Evolutionary conservation across 2,797 vertebrate genomes (phyloP).

Genomic region (Myotis findleyi): DNA sequence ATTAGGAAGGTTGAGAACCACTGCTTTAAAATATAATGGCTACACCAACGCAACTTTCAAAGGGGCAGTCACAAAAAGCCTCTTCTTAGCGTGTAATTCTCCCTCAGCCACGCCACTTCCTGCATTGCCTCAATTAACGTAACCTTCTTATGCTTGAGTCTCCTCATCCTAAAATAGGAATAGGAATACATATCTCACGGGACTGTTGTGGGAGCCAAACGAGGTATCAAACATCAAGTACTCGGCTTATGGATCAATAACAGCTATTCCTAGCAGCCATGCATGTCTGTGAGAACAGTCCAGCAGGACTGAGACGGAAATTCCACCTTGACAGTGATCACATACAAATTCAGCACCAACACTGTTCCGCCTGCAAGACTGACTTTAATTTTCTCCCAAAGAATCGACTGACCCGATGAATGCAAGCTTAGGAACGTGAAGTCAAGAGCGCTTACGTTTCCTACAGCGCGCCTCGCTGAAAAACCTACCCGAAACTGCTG

Average conservation of each 20-base stretch:
- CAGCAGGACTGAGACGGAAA: not conserved
- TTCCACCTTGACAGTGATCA: not conserved
- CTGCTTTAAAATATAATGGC: not conserved
- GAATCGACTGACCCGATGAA: not conserved
- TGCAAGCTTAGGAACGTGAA: not conserved
- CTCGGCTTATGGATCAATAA: not conserved
- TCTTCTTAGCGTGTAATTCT: not conserved
- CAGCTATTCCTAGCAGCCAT: not conserved
- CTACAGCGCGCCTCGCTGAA: not conserved
- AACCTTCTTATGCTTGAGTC: not conserved
- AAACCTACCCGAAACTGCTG: not conserved
- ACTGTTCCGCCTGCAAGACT: not conserved
- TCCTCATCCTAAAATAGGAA: not conserved
- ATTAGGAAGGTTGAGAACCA: too few species aligned
- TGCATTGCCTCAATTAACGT: slow-evolving; percentile 7
- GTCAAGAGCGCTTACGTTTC: not conserved
- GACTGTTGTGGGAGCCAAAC: not conserved
- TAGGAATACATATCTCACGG: not conserved
- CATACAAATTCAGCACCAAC: slow-evolving; percentile 5
- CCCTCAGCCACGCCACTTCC: not conserved
- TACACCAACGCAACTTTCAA: slow-evolving; percentile 30
- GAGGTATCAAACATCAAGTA: not conserved
- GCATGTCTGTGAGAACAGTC: slow-evolving; percentile 15
- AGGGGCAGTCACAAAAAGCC: not conserved
- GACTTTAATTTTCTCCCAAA: not conserved